phyloP scores from a whole-genome alignment of 2,113 vertebrate genomes.

The Promerops cafer region DNA sequence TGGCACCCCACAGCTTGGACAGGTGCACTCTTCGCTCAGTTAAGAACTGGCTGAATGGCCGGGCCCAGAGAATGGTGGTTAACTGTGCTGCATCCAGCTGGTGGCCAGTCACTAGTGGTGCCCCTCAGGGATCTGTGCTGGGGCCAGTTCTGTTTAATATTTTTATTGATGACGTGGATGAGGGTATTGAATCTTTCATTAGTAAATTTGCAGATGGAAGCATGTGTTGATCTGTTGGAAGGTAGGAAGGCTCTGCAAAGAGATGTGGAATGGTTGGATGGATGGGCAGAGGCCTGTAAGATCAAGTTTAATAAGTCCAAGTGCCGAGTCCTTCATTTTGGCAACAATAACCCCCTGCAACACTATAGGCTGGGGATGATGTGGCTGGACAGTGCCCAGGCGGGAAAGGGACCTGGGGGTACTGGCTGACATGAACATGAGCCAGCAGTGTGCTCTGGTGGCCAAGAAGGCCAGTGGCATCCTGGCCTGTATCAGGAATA shows the following conservation, averaged over 20 bases:
- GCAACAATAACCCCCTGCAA: background rate
- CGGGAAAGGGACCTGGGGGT: background rate
- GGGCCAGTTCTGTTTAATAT: background rate
- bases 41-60: background rate
- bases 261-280: background rate
- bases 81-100: background rate
- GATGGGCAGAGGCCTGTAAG: too few species aligned
- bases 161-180: background rate
- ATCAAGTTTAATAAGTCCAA: background rate
- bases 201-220: background rate
- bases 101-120: background rate
- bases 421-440: background rate
- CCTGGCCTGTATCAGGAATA: background rate
- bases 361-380: fast-evolving
- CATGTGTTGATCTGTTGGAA: background rate
- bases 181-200: background rate
- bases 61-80: background rate
- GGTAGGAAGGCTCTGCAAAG: background rate
- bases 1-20: background rate
- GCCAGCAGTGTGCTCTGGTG: background rate
- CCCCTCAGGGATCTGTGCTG: background rate
- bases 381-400: background rate
- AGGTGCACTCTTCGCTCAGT: background rate
- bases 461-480: background rate
- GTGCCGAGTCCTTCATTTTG: background rate